Conservation (phyloP, 1,140 invertebrate species). For the Oryctes rhinoceros region DNA sequence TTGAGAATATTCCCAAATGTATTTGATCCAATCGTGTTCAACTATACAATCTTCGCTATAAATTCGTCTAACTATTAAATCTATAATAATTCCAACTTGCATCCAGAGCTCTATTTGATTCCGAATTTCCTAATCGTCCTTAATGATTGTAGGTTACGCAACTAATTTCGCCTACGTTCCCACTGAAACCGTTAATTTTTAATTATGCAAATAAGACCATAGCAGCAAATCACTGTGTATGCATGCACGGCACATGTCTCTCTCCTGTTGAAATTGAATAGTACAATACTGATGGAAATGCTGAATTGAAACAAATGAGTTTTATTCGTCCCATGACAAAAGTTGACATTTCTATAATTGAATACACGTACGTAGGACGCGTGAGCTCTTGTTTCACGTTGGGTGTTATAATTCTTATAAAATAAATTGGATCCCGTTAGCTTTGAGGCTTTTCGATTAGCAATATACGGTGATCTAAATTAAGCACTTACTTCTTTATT, state of each 20-base stretch:
- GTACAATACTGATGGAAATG: not conserved
- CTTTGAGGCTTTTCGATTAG: no score
- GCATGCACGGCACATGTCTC: not conserved
- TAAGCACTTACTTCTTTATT: no score
- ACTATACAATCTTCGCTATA: not conserved
- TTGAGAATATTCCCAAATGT: not conserved
- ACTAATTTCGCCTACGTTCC: not conserved
- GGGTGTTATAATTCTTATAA: not conserved
- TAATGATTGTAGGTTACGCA: not conserved
- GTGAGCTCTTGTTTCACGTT: not conserved
- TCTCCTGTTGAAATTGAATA: not conserved
- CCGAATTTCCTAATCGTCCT: not conserved
- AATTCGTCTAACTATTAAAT: not conserved
- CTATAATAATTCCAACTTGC: not conserved
- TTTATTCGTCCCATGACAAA: not conserved
- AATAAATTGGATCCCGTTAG: no score
- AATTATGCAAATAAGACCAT: not conserved
- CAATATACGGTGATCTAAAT: no score
- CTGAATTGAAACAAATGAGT: slow-evolving; percentile 1
- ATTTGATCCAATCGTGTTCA: not conserved
- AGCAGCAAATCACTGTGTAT: not conserved
- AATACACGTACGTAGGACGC: not conserved
- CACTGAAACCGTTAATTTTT: not conserved
- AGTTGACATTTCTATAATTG: not conserved
- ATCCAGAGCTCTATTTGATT: not conserved